Percentiles rank a stretch among this genome's conserved stretches.
phyloP scores from a whole-genome alignment of 2,888 invertebrate genomes.

The Erannis defoliaria region DNA sequence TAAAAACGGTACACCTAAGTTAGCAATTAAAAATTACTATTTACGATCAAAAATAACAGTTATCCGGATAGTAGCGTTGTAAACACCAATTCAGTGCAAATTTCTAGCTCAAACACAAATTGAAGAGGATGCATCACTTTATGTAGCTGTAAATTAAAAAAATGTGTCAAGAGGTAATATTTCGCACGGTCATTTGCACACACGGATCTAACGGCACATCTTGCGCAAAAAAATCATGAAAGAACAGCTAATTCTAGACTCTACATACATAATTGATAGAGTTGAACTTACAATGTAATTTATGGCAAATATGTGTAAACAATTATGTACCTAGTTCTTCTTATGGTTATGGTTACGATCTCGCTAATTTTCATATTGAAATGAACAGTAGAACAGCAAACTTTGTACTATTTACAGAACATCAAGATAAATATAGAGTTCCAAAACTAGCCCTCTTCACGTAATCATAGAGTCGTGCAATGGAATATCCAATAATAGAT shows the following conservation, averaged over 20 bases:
- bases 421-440: conserved; percentile 22
- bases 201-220: conserved; percentile 55
- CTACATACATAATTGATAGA: conserved; percentile 11
- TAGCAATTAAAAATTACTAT: conserved; percentile 13
- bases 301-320: not conserved
- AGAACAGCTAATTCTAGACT: conserved; percentile 38
- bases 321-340: conserved; percentile 1
- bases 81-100: conserved; percentile 13
- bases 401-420: conserved; percentile 10
- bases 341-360: not conserved
- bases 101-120: conserved; percentile 46
- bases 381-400: not conserved
- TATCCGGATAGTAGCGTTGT: conserved; percentile 12
- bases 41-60: conserved; percentile 17
- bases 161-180: conserved; percentile 56
- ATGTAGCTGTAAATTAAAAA: conserved; percentile 67
- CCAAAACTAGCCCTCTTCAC: conserved; percentile 22
- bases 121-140: conserved; percentile 45
- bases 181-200: conserved; percentile 55
- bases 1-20: conserved; percentile 12
- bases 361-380: not conserved
- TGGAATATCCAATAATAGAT: conserved; percentile 42
- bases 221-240: conserved; percentile 62
- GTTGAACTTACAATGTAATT: conserved; percentile 13
- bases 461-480: conserved; percentile 32